Conservation (phyloP, 2,113 vertebrate genomes). For the Oxygymnocypris stewartii region DNA sequence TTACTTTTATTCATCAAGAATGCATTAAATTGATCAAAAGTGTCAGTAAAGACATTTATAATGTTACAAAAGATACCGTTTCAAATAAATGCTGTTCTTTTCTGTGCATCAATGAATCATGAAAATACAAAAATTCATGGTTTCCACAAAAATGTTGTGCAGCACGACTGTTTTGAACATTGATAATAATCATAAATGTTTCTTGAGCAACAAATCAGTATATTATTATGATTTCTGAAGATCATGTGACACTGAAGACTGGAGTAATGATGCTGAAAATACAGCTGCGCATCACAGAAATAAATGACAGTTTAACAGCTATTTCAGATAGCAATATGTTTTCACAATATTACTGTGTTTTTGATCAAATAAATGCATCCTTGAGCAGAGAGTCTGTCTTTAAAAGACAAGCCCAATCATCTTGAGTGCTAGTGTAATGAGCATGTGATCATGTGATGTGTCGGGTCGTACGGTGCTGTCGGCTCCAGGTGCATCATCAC, state of each 20-base stretch:
- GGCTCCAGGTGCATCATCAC: conserved; percentile 77
- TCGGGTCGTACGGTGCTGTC: conserved; percentile 5
- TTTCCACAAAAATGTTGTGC: not conserved
- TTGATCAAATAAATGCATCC: not conserved
- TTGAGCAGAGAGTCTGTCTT: not conserved
- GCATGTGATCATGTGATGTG: not conserved
- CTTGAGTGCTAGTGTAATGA: not conserved
- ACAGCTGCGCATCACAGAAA: not conserved
- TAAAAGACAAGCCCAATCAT: too few species aligned
- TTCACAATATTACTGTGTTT: not conserved
- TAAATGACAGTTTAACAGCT: not conserved
- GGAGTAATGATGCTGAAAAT: too few species aligned
- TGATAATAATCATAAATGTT: not conserved
- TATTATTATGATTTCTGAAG: not conserved
- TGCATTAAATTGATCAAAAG: not conserved
- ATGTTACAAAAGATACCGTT: not conserved
- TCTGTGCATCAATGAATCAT: not conserved
- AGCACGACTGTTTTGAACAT: not conserved
- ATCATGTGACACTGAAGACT: not conserved
- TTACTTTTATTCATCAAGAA: not conserved
- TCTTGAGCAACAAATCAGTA: not conserved
- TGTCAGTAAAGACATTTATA: not conserved
- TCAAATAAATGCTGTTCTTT: not conserved
- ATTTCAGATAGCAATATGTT: not conserved
- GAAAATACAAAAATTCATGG: not conserved